Base-by-base conservation (phyloP, 1,140 invertebrate genomes). In the fruit fly (Drosophila melanogaster) region DNA sequence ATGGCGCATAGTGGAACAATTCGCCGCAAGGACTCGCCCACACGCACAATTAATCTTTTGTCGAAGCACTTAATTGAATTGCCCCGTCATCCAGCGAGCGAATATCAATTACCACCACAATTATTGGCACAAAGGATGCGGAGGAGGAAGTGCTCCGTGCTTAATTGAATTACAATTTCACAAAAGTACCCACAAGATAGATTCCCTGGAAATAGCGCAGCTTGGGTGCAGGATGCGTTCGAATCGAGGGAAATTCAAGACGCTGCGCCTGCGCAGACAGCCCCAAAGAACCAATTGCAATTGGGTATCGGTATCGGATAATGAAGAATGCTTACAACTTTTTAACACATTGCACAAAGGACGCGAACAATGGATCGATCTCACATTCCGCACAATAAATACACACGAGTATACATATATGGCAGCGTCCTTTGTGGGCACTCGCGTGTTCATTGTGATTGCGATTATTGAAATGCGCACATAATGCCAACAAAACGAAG, bases 151-250 rank as follows among this genome's bases (percentile, higher is more conserved):
- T 81, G 40, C 79, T 83, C 77, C 55, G 55, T 30, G 72, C 78
- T 77, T 89, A 89, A 89, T 89, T 89, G 80, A 84, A 89, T 89
- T 89, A 89, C 84, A 89, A 89, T 84, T 89, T 89, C 80, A 84
- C 44, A 61, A 81, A 78, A 49, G 72, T 47, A 49, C 59, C 24
- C 37, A 38, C 24, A 19, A 50, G 47, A 59, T 47, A 41, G 44
- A 59, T 38, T 61, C 40, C 30, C 14, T 59, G 41, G 54, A 30
- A 78, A 30, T 53, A 15, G 26, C 30, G 14, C 17, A 54, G 49
- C 12, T 72, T 86, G 78, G 83, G 83, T 86, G 83, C 81, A 81
- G 65, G 75, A 78, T 87, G 65, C 61, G 60, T 26, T 24, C 24
- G 17, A 22, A 38, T 17, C 33, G 64, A 15, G 10, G 22, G 85